Base-by-base conservation (phyloP, 2,888 invertebrate genomes). In the Hyposoter didymator region DNA sequence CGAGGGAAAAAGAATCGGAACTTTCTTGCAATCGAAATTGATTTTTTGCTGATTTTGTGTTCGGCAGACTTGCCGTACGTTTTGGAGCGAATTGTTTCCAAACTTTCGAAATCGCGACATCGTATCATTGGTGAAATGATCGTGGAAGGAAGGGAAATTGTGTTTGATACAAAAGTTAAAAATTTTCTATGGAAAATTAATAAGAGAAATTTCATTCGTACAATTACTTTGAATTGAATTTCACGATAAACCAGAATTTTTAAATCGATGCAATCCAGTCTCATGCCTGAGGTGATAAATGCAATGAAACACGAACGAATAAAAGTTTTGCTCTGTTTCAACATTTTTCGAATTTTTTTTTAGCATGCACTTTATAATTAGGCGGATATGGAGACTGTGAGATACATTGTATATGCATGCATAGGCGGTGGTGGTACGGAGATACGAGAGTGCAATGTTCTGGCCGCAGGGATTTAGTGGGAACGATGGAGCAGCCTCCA, bases 391-490 rank as follows among this genome's bases (percentile, higher is more conserved):
- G 49, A 22, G n/a, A 12, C 69, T 22, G 12, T n/a, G 45, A 45
- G 43, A 39, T 62, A 67, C 43, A 49, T 39, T 55, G 28, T 66
- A 45, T 73, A 74, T 55, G 49, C 39, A 43, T 19, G 45, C n/a
- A 66, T 47, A 67, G 28, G 17, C 1, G 22, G 17, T 74, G 74
- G 35, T 70, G n/a, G 59, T 62, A 19, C 39, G 28, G 73, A 83
- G 69, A 78, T 73, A 83, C 47, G 73, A 28, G 78, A 28, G 43
- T 78, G 78, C 83, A 78, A 67, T 55, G 62, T 39, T 67, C 74
- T 62, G 47, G 67, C 78, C 73, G 35, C 67, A 72, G 83, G 78
- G 73, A 83, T 83, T 83, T 69, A 78, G 78, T 55, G 78, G 66
- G 67, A 74, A 73, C 73, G 73, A 73, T 78, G 73, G 22, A 67